phyloP scores from a whole-genome alignment of 2,113 vertebrate genomes.

The Emberiza fucata region DNA sequence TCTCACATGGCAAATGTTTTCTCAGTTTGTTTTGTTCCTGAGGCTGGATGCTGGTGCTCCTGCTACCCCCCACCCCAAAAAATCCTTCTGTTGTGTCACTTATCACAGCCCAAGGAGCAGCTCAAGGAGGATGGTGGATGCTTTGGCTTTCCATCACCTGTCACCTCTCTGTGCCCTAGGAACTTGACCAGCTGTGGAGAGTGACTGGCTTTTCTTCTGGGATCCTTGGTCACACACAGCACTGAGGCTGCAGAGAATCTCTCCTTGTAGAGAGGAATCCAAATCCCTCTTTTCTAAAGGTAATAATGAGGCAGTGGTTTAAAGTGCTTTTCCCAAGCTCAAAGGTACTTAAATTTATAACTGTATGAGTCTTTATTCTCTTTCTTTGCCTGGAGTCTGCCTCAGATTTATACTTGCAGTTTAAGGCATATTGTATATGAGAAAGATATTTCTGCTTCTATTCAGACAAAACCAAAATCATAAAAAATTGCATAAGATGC shows the following conservation, averaged over 20 bases:
- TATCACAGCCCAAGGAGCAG: background rate
- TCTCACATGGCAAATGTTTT: background rate
- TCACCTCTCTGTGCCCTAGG: background rate
- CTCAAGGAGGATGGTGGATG: background rate
- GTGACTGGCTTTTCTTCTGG: background rate
- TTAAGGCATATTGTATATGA: conserved; percentile 9
- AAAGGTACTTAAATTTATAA: conserved; percentile 52
- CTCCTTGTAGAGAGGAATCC: background rate
- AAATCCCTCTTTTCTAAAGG: conserved; percentile 4
- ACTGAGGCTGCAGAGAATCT: background rate
- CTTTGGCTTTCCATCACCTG: background rate
- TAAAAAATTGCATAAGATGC: conserved; percentile 1
- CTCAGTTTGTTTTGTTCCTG: background rate
- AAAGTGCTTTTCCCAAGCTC: conserved; percentile 12
- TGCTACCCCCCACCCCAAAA: background rate
- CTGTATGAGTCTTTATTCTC: background rate
- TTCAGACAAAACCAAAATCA: background rate
- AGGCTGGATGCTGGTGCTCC: background rate
- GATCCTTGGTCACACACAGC: rapidly evolving
- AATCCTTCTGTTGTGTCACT: background rate
- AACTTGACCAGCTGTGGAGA: rapidly evolving
- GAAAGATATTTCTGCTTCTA: conserved; percentile 2
- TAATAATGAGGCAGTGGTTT: background rate
- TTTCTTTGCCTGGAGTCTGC: conserved; percentile 26
- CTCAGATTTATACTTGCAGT: conserved; percentile 45